Conservation (phyloP, 2,888 invertebrate genomes). For the Stenoptilia bipunctidactyla region DNA sequence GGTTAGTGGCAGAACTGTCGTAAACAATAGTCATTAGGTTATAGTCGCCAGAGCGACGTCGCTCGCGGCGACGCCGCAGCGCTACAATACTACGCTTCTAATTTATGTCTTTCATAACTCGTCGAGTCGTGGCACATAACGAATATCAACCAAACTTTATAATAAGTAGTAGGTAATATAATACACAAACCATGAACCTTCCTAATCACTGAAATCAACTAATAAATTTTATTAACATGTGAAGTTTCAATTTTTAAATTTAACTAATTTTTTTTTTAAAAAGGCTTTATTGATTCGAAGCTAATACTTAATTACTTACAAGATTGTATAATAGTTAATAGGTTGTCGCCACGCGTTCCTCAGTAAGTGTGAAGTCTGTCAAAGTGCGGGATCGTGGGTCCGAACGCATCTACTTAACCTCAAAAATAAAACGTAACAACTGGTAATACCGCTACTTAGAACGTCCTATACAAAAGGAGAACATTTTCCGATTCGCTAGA, state of each 20-base stretch:
- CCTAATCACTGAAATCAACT: conserved; percentile 58
- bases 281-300: conserved; percentile 70
- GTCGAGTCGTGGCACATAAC: conserved; percentile 58
- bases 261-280: conserved; percentile 53
- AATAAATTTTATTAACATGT: conserved; percentile 62
- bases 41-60: conserved; percentile 17
- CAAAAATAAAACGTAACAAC: conserved; percentile 64
- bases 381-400: conserved; percentile 15
- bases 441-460: conserved; percentile 65
- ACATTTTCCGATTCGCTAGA: conserved; percentile 65
- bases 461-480: conserved; percentile 70
- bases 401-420: conserved; percentile 31
- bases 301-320: conserved; percentile 71
- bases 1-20: conserved; percentile 69
- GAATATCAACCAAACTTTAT: conserved; percentile 54
- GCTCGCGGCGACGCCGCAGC: conserved; percentile 4
- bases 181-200: conserved; percentile 58
- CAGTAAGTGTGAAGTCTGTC: conserved; percentile 9
- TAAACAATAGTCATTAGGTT: conserved; percentile 51
- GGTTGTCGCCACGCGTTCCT: conserved; percentile 38
- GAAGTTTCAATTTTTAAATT: conserved; percentile 60
- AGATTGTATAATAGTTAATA: conserved; percentile 63
- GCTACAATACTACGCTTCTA: conserved; percentile 36
- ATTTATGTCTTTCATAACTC: conserved; percentile 66
- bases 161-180: conserved; percentile 21